These are phyloP conservation scores for Theonella swinhoei DNA, from an alignment of 37 sponge, comb jelly and placozoan genomes.

Conservation along the genomic window DNA sequence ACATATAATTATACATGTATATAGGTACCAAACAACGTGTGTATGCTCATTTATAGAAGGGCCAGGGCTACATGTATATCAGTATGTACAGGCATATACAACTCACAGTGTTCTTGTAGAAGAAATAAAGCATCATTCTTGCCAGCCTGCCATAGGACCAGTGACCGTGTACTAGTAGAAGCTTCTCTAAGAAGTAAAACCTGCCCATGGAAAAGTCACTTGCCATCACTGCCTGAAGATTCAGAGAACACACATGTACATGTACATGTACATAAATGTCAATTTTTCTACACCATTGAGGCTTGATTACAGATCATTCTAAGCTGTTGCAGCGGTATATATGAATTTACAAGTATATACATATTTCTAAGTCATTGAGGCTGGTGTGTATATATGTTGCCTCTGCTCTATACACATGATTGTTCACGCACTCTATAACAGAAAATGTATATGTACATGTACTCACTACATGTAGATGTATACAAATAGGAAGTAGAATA, in stretches of 20 bases:
- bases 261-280: background rate
- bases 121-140: conserved; percentile 79
- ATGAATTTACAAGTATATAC: too few relatives aligned
- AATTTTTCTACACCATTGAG: background rate
- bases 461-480: conserved; percentile 5
- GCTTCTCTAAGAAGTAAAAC: conserved; percentile 73
- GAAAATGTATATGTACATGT: too few relatives aligned
- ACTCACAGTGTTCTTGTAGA: conserved; percentile 90
- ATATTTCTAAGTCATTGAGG: too few relatives aligned
- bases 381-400: too few relatives aligned
- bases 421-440: background rate
- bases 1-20: too few relatives aligned
- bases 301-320: too few relatives aligned
- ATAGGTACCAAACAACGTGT: too few relatives aligned
- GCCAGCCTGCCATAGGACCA: conserved; percentile 84
- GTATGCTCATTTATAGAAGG: too few relatives aligned
- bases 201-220: conserved; percentile 85
- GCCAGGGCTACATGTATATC: too few relatives aligned
- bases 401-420: background rate
- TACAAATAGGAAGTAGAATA: background rate
- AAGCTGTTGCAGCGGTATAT: too few relatives aligned
- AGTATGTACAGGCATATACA: too few relatives aligned
- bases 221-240: conserved; percentile 77
- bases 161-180: conserved; percentile 88
- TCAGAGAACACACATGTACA: background rate